phyloP scores from a whole-genome alignment of 2,797 vertebrate genomes.

The Selene dorsalis region DNA sequence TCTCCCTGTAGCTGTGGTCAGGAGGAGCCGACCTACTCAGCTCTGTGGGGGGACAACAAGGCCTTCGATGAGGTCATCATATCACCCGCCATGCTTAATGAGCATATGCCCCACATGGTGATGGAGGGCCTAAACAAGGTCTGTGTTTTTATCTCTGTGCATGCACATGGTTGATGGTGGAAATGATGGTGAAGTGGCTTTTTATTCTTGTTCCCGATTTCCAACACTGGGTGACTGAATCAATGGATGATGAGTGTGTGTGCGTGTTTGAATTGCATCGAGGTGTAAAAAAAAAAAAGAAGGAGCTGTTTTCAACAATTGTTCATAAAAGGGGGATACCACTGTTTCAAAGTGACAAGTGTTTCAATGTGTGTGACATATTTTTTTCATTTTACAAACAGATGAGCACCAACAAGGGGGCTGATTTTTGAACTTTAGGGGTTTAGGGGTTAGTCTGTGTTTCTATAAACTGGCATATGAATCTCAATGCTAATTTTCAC shows the following conservation, averaged over 20 bases:
- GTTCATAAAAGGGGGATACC: slow-evolving; percentile 37
- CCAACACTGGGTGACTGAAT: slow-evolving; percentile 20
- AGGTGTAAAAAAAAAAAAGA: slow-evolving; percentile 12
- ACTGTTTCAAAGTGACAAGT: slow-evolving; percentile 1
- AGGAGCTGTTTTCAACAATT: slow-evolving; percentile 5
- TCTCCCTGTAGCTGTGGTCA: slow-evolving; percentile 90
- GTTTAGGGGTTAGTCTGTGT: no score
- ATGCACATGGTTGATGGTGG: slow-evolving; percentile 29
- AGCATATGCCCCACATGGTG: slow-evolving; percentile 98
- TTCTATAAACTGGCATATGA: no score
- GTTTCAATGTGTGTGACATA: neutral
- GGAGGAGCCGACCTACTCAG: slow-evolving; percentile 98
- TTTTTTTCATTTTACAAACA: no score
- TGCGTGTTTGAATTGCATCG: slow-evolving; percentile 10
- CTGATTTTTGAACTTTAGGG: no score
- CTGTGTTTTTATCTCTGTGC: slow-evolving; percentile 48
- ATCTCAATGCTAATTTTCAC: no score
- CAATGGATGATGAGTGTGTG: slow-evolving; percentile 9
- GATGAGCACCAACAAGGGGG: no score
- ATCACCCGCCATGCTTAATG: slow-evolving; percentile 98
- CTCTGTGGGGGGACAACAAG: slow-evolving; percentile 99
- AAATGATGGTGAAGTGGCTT: slow-evolving; percentile 19
- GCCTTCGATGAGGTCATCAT: slow-evolving; percentile 99
- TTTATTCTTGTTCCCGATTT: slow-evolving; percentile 35
- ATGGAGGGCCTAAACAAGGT: slow-evolving; percentile 99